phyloP scores from a whole-genome alignment of 2,113 vertebrate genomes.

The Lethenteron reissneri region DNA sequence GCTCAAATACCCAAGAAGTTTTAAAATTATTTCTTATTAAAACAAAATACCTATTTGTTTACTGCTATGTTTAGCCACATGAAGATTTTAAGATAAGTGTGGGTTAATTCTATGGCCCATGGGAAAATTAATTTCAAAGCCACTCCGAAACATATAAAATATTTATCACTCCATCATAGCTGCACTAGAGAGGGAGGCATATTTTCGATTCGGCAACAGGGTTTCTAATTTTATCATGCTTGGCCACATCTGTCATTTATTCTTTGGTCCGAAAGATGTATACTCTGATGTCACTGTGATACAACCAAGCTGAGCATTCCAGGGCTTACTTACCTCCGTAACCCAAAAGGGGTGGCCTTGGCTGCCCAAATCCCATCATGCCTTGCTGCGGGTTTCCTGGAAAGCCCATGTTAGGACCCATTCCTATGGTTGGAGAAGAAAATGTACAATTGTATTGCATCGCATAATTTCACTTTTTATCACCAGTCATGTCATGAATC shows the following conservation, averaged over 20 bases:
- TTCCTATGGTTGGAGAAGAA: neutral
- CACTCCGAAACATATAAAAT: neutral
- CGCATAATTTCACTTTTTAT: too few relatives aligned
- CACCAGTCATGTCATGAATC: too few relatives aligned
- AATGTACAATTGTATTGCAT: neutral
- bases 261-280: too few relatives aligned
- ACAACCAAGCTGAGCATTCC: neutral
- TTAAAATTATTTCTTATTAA: neutral
- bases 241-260: too few relatives aligned
- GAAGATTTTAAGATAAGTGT: neutral
- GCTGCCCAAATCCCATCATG: constrained; percentile 55
- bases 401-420: constrained; percentile 4
- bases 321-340: constrained; percentile 32
- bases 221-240: too few relatives aligned
- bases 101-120: neutral
- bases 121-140: neutral
- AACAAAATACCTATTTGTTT: neutral
- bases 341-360: constrained; percentile 55
- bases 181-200: neutral
- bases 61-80: neutral
- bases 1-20: neutral
- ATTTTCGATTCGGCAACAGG: neutral
- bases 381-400: constrained; percentile 26
- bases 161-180: neutral
- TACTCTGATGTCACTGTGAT: neutral